These are phyloP conservation scores for Ammodytes marinus DNA, from an alignment of 2,113 vertebrate species.

Conservation along the genomic window DNA sequence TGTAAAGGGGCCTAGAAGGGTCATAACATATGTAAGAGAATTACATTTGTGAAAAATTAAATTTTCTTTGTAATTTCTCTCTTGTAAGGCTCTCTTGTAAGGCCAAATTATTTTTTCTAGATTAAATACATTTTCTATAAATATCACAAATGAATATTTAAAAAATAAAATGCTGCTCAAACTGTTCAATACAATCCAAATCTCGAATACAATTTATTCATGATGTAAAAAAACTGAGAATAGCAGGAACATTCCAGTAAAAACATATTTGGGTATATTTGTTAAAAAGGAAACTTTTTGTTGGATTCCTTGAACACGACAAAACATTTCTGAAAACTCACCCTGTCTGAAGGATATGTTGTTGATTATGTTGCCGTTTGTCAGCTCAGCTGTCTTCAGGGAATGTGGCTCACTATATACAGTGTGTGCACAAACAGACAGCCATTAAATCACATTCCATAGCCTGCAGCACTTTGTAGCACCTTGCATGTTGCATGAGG, in stretches of 20 bases:
- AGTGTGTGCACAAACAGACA: constrained; percentile 40
- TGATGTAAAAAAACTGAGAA: neutral
- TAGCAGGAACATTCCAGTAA: neutral
- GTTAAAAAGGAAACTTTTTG: neutral
- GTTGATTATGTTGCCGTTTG: constrained; percentile 49
- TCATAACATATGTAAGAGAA: neutral
- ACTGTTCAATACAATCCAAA: neutral
- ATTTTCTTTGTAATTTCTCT: neutral
- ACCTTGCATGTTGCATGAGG: constrained; percentile 15
- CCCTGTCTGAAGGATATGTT: constrained; percentile 61
- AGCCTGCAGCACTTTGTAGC: neutral
- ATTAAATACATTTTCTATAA: too few relatives aligned
- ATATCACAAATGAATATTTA: too few relatives aligned
- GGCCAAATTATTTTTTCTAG: neutral
- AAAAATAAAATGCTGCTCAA: too few relatives aligned
- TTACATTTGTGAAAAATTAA: neutral
- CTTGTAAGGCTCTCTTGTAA: neutral
- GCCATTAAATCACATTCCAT: constrained; percentile 29
- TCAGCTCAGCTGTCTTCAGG: constrained; percentile 53
- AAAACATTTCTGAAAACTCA: constrained; percentile 73
- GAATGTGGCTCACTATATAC: constrained; percentile 78
- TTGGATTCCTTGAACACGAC: neutral
- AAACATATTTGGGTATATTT: neutral
- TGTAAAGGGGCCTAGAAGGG: constrained; percentile 42
- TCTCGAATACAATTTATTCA: neutral